phyloP scores from a whole-genome alignment of 2,888 invertebrate genomes.

The Cephus sareptanus region DNA sequence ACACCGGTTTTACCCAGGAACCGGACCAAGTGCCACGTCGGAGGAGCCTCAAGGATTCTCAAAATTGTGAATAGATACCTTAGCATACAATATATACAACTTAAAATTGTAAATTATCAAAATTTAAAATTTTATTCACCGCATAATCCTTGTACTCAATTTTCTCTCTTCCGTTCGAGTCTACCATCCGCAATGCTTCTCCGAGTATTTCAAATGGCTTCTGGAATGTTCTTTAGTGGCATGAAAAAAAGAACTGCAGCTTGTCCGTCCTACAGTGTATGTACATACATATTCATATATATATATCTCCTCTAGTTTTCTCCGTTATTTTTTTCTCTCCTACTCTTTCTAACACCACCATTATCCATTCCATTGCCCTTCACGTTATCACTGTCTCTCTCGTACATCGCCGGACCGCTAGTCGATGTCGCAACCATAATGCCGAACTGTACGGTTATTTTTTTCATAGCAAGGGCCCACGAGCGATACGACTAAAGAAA shows the following conservation, averaged over 20 bases:
- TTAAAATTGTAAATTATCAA: background rate
- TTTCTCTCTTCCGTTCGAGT: background rate
- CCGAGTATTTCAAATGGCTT: background rate
- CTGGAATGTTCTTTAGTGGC: background rate
- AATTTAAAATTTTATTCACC: background rate
- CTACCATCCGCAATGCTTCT: background rate
- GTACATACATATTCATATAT: slow-evolving; percentile 25
- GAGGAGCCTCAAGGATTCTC: background rate
- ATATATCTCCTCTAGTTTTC: slow-evolving; percentile 12
- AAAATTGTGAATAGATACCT: background rate
- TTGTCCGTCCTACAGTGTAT: slow-evolving; percentile 16
- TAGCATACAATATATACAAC: background rate
- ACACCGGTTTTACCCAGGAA: background rate
- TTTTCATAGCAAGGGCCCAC: background rate
- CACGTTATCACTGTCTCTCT: slow-evolving; percentile 1
- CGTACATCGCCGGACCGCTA: slow-evolving; percentile 28
- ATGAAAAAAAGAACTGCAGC: background rate
- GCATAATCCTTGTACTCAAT: background rate
- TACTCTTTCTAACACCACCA: background rate
- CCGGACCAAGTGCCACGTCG: background rate
- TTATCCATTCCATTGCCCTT: background rate
- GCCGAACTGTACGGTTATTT: slow-evolving; percentile 7
- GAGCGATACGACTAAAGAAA: background rate
- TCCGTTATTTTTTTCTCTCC: slow-evolving; percentile 7
- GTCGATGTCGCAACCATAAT: slow-evolving; percentile 33